A percentile compares a stretch with the other conserved stretches of the same genome.
Conservation (phyloP, 2,797 vertebrate species). For the Dromococcyx pavoninus region DNA sequence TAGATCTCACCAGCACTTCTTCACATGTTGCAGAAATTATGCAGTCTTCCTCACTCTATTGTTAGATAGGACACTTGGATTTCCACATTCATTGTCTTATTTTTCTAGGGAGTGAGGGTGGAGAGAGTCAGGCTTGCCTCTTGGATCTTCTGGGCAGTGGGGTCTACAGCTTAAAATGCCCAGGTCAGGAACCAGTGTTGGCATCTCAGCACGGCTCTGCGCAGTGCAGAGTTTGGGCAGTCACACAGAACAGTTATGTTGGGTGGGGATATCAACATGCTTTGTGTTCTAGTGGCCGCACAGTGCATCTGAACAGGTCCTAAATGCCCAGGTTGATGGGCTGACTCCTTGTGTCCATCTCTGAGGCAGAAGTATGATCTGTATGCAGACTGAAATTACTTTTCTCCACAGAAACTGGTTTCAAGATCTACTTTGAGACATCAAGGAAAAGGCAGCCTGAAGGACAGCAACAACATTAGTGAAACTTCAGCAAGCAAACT, state of each 20-base stretch:
- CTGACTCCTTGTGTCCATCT: not conserved
- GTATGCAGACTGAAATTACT: not conserved
- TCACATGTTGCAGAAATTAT: not conserved
- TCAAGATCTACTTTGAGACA: slow-evolving; percentile 72
- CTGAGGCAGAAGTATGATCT: not conserved
- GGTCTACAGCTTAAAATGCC: not conserved
- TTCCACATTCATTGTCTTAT: not conserved
- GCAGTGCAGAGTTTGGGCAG: not conserved
- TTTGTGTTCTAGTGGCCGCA: not conserved
- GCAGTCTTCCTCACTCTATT: not conserved
- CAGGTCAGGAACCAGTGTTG: not conserved
- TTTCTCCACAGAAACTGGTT: slow-evolving; percentile 68
- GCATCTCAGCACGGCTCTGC: not conserved
- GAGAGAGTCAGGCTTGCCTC: not conserved
- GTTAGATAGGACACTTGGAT: not conserved
- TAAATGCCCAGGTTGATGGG: not conserved
- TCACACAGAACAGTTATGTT: fast-evolving
- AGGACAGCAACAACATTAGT: slow-evolving; percentile 57
- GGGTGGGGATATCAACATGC: not conserved
- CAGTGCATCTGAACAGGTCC: not conserved
- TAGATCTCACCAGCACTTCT: not conserved
- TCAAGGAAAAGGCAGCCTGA: slow-evolving; percentile 71
- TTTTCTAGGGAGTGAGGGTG: not conserved
- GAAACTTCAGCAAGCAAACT: slow-evolving; percentile 72
- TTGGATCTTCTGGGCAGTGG: not conserved